A percentile compares a stretch with the other conserved stretches of the same genome.
Evolutionary conservation across 2,888 invertebrate genomes (phyloP).

Genomic region (Meteorus colon): DNA sequence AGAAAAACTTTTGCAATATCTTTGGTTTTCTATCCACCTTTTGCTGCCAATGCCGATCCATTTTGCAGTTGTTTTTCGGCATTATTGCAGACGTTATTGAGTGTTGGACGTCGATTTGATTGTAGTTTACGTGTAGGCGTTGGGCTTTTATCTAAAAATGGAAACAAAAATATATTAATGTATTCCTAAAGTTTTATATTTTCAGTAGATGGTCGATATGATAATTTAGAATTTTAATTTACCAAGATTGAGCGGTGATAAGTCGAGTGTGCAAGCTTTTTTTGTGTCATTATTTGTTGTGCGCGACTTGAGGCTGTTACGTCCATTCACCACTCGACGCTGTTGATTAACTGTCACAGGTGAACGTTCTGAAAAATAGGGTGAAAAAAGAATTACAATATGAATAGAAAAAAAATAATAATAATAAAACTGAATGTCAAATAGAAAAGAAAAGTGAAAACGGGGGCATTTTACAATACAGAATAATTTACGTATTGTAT

Average conservation of each 20-base stretch:
- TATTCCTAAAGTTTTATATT: neutral
- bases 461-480: neutral
- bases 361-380: slow-evolving; percentile 64
- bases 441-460: slow-evolving; percentile 15
- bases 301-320: slow-evolving; percentile 61
- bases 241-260: slow-evolving; percentile 67
- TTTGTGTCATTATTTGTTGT: slow-evolving; percentile 66
- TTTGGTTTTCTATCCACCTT: slow-evolving; percentile 44
- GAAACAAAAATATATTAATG: slow-evolving; percentile 39
- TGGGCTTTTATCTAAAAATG: slow-evolving; percentile 68
- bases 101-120: slow-evolving; percentile 46
- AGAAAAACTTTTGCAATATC: slow-evolving; percentile 13
- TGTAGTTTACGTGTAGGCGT: slow-evolving; percentile 63
- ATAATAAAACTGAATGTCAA: slow-evolving; percentile 9
- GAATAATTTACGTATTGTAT: neutral
- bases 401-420: slow-evolving; percentile 15
- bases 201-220: neutral
- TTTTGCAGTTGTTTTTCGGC: slow-evolving; percentile 42
- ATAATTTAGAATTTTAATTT: slow-evolving; percentile 48
- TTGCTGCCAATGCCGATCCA: slow-evolving; percentile 44
- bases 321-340: slow-evolving; percentile 65
- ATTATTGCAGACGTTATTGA: slow-evolving; percentile 36
- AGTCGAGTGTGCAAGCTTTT: slow-evolving; percentile 62
- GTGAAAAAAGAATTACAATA: slow-evolving; percentile 28
- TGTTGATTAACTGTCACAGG: slow-evolving; percentile 64